Percentiles rank a stretch among this genome's conserved stretches.
These are phyloP conservation scores for Cotesia typhae DNA, from an alignment of 1,140 invertebrate genomes.

Conservation along the genomic window DNA sequence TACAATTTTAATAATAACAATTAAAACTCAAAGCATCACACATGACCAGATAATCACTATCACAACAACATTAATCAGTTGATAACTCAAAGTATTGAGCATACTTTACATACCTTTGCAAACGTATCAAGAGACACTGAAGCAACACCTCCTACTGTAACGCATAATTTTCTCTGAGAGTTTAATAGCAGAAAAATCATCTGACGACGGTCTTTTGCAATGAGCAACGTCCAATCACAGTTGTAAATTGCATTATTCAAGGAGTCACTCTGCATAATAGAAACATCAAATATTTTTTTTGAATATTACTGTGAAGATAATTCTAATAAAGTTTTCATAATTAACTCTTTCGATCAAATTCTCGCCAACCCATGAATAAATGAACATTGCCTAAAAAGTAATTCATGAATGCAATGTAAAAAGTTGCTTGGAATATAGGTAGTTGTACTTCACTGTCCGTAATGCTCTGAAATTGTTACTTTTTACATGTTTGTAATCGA, in stretches of 20 bases:
- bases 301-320: background rate
- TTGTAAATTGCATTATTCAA: constrained; percentile 16
- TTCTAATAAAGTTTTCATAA: background rate
- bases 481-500: background rate
- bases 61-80: too few relatives aligned
- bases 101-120: constrained; percentile 14
- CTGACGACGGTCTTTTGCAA: background rate
- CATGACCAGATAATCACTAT: too few relatives aligned
- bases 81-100: background rate
- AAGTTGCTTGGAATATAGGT: background rate
- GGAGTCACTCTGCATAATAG: constrained; percentile 14
- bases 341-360: constrained; percentile 6
- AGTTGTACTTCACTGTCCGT: background rate
- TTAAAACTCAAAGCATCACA: too few relatives aligned
- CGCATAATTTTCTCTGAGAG: constrained; percentile 1
- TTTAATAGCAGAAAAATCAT: background rate
- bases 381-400: constrained; percentile 22
- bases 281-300: background rate
- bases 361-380: constrained; percentile 28
- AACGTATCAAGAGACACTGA: background rate
- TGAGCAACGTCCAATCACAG: constrained; percentile 23
- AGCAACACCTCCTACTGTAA: constrained; percentile 19
- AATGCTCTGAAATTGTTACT: background rate
- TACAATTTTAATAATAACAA: too few relatives aligned
- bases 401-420: constrained; percentile 6